Evolutionary conservation across 2,888 invertebrate species (phyloP), one percentile per base, ranked within the genome.

Genomic region (Leptarthrus brevirostris): DNA sequence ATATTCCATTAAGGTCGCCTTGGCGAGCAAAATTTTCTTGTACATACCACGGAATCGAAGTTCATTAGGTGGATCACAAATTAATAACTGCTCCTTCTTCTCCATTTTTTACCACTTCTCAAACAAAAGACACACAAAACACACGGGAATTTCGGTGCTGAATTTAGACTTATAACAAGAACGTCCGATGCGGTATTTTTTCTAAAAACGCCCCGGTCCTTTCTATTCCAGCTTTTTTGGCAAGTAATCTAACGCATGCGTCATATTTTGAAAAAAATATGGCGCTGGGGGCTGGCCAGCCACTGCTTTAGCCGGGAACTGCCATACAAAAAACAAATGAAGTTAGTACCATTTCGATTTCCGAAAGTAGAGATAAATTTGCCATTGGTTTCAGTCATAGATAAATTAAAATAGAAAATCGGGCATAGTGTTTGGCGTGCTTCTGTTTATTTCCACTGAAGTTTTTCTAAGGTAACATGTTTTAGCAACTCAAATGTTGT

Each of bases 31-130:
- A 52, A 10, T 52, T 52, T 69, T 69, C 36, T 56, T 53, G 14
- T 44, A 86, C 91, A 90, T 88, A 95, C 96, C 95, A 89, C 91
- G 90, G 87, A 96, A 96, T 88, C 91, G 93, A 82, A 96, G 90
- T 87, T 95, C 96, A 86, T 90, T 89, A 87, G 92, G 91, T 81
- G 96, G 96, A 83, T 95, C 93, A 89, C 96, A 93, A 84, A 89
- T 88, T 86, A 96, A 88, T 85, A 94, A 89, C 86, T 93, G 93
- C 85, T 93, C 92, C 81, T 89, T 90, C 84, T 89, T 90, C 83
- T 88, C 88, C 71, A 54, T 69, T 69, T 69, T 30, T 36, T 22
- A 30, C 30, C 54, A 71, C 52, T 24, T 54, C 52, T 54, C n/a
- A 16, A 8, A 22, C 34, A 20, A 14, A 14, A 26, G 40, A 53